These are phyloP conservation scores for Myoxocephalus aenaeus DNA, from an alignment of 2,797 vertebrate genomes.

Conservation along the genomic window DNA sequence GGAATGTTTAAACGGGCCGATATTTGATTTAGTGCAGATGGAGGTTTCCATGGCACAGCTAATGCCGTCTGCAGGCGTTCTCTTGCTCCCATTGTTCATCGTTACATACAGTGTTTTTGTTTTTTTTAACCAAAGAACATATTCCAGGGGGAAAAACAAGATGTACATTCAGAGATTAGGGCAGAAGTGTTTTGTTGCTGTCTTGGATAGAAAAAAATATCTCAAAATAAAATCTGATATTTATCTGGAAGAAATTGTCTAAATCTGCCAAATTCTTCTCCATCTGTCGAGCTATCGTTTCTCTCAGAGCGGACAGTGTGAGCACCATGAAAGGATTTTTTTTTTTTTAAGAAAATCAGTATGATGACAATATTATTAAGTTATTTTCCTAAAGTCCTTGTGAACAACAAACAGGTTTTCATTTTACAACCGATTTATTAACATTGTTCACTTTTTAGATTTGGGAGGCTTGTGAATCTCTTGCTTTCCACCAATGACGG, in stretches of 20 bases:
- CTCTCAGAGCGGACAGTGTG: neutral
- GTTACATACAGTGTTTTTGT: conserved; percentile 41
- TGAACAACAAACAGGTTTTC: neutral
- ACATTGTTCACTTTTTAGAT: neutral
- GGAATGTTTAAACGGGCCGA: conserved; percentile 60
- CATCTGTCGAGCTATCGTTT: neutral
- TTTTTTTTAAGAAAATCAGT: neutral
- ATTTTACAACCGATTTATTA: neutral
- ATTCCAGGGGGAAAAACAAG: conserved; percentile 63
- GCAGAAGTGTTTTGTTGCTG: conserved; percentile 21
- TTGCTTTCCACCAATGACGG: neutral
- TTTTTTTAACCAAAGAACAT: conserved; percentile 33
- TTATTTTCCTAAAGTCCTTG: neutral
- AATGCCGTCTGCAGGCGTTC: conserved; percentile 58
- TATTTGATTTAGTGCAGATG: conserved; percentile 72
- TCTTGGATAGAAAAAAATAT: conserved; percentile 14
- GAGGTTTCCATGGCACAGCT: conserved; percentile 61
- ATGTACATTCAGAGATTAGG: conserved; percentile 54
- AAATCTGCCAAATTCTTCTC: neutral
- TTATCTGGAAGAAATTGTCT: conserved; percentile 44
- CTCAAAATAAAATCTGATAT: conserved; percentile 26
- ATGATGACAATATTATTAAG: neutral
- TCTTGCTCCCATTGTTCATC: conserved; percentile 56
- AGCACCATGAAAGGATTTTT: conserved; percentile 3
- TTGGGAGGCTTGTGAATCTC: neutral